These are phyloP conservation scores for Cairina moschata DNA, from an alignment of 2,113 vertebrate species.

Conservation along the genomic window DNA sequence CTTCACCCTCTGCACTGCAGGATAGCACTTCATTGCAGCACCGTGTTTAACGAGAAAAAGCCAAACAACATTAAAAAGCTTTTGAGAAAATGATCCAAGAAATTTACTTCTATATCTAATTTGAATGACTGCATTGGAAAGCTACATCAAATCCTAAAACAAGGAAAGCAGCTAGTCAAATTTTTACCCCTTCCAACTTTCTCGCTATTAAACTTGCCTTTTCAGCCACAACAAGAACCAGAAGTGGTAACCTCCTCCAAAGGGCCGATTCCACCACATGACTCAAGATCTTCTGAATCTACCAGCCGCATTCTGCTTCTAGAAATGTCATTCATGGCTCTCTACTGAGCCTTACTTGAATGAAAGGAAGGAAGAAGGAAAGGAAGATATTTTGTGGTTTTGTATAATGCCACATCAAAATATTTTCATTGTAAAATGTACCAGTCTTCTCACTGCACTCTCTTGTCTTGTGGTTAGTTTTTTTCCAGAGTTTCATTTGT, in stretches of 20 bases:
- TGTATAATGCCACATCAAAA: constrained; percentile 16
- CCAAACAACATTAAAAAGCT: background rate
- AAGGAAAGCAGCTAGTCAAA: background rate
- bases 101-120: background rate
- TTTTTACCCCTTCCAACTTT: background rate
- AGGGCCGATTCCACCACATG: background rate
- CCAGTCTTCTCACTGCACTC: background rate
- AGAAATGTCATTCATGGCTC: constrained; percentile 24
- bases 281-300: constrained; percentile 2
- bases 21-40: background rate
- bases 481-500: background rate
- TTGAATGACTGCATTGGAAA: background rate
- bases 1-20: background rate
- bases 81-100: background rate
- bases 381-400: constrained; percentile 29
- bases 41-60: background rate
- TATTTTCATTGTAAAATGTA: constrained; percentile 5
- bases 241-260: background rate
- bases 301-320: background rate
- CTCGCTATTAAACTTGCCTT: background rate
- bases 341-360: background rate
- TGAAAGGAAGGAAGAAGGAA: constrained; percentile 33
- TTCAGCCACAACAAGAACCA: background rate
- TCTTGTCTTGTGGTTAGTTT: background rate
- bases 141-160: background rate